Conservation (phyloP, 2,797 vertebrate species). For the Gobio occitaniae region DNA sequence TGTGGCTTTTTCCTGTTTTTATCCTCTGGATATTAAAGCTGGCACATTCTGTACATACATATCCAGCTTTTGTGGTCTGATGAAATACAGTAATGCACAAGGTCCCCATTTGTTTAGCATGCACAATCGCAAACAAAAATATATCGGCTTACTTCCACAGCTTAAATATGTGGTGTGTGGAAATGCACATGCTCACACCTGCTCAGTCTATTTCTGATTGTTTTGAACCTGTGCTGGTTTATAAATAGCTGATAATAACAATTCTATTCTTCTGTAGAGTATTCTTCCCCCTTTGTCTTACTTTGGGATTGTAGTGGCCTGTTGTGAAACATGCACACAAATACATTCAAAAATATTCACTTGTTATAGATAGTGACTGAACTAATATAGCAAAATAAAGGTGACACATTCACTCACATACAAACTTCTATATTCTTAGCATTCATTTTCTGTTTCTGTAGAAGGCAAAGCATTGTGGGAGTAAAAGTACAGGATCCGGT, state of each 20-base stretch:
- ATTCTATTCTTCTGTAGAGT: slow-evolving; percentile 11
- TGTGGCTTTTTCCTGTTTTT: slow-evolving; percentile 43
- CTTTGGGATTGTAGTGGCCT: slow-evolving; percentile 3
- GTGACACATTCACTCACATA: slow-evolving; percentile 7
- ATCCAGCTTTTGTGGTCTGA: slow-evolving; percentile 33
- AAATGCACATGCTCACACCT: slow-evolving; percentile 22
- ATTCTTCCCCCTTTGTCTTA: background rate
- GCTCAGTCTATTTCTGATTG: slow-evolving; percentile 41
- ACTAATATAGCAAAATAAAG: background rate
- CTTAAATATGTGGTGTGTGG: background rate
- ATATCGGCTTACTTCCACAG: slow-evolving; percentile 2
- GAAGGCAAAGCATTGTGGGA: slow-evolving; percentile 38
- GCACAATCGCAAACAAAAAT: background rate
- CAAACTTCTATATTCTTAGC: background rate
- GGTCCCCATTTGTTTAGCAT: slow-evolving; percentile 8
- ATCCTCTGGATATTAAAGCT: slow-evolving; percentile 29
- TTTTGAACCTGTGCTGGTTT: slow-evolving; percentile 16
- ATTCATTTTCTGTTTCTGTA: slow-evolving; percentile 19
- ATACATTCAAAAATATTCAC: background rate
- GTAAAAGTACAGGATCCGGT: slow-evolving; percentile 27
- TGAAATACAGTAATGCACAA: slow-evolving; percentile 28
- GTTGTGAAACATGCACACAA: background rate
- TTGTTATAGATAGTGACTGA: background rate
- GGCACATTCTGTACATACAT: slow-evolving; percentile 34
- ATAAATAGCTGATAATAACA: slow-evolving; percentile 34